Evolutionary conservation across 2,888 invertebrate species (phyloP), one percentile per base, ranked within the genome.

Genomic region (Ophioninae sp.): DNA sequence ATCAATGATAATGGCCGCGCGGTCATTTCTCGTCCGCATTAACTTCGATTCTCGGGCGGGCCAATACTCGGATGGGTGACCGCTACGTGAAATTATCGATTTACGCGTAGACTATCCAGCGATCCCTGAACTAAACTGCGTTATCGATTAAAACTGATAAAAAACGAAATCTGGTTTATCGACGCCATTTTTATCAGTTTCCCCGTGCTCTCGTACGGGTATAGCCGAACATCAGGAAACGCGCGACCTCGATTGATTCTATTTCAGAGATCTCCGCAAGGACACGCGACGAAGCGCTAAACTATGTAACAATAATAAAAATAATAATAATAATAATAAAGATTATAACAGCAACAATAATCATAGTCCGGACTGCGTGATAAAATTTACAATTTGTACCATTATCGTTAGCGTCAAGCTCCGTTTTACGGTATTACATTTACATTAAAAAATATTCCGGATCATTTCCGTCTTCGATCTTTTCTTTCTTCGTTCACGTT

Each of bases 351-450:
- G 39, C 44, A 44, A n/a, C 10, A 50, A 13, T 68, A 68, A 20
- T 67, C 2, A 20, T n/a, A 41, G 7, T 57, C 30, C 20, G n/a
- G 62, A 68, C 30, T 21, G 21, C 21, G 21, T 23, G 72, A 39
- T 62, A 64, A 70, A 82, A 37, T 81, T 61, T 23, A 79, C 65
- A 70, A 70, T 84, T 84, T 84, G 83, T 84, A 81, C 75, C 69
- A 76, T 84, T 65, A 59, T 64, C 69, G 30, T 79, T 81, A 81
- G 83, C 78, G 64, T 73, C 23, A 81, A 84, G 81, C 78, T 75
- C 78, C 78, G 78, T 81, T 75, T 78, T 17, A 74, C 81, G 83
- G 77, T 59, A 39, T 72, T 59, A 23, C 21, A 65, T 57, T 62
- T 44, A 23, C 57, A 50, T 72, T 59, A 57, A 50, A 67, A 81